Percentiles rank a stretch among this genome's conserved stretches.
Evolutionary conservation across 2,113 vertebrate species (phyloP).

Genomic region (Bostrychus sinensis): DNA sequence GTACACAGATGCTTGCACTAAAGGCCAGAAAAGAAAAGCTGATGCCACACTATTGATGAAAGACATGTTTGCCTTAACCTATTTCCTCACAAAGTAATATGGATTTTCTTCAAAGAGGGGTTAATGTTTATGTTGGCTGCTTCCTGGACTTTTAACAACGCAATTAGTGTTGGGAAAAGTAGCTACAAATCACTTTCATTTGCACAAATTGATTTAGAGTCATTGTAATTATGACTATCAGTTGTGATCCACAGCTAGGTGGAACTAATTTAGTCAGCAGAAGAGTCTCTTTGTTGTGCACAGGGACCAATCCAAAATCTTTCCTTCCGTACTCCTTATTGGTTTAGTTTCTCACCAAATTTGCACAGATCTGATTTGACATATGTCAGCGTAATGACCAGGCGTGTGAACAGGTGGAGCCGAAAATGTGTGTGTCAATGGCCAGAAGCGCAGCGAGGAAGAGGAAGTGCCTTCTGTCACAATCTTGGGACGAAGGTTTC

Average conservation of each 20-base stretch:
- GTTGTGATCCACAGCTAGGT: conserved; percentile 60
- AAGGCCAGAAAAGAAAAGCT: conserved; percentile 22
- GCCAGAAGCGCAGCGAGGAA: conserved; percentile 32
- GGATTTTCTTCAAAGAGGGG: conserved; percentile 61
- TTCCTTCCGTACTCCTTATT: conserved; percentile 18
- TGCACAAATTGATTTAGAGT: conserved; percentile 72
- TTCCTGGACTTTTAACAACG: conserved; percentile 62
- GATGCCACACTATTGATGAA: conserved; percentile 43
- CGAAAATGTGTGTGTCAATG: conserved; percentile 58
- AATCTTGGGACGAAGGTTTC: conserved; percentile 37
- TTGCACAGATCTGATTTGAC: conserved; percentile 69
- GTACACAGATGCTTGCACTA: conserved; percentile 24
- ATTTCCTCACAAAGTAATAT: conserved; percentile 58
- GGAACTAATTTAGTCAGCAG: conserved; percentile 53
- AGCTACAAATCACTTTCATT: conserved; percentile 69
- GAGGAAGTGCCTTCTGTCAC: conserved; percentile 61
- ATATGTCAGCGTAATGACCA: conserved; percentile 70
- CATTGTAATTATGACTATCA: conserved; percentile 74
- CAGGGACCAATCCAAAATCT: conserved; percentile 15
- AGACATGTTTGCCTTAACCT: conserved; percentile 54
- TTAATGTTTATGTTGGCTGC: conserved; percentile 60
- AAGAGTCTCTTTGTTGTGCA: conserved; percentile 23
- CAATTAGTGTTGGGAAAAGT: conserved; percentile 62
- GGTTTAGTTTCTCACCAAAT: conserved; percentile 66
- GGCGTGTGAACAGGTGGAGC: conserved; percentile 69